Conservation (phyloP, 2,113 vertebrate genomes). For the Cheirogaleus medius region DNA sequence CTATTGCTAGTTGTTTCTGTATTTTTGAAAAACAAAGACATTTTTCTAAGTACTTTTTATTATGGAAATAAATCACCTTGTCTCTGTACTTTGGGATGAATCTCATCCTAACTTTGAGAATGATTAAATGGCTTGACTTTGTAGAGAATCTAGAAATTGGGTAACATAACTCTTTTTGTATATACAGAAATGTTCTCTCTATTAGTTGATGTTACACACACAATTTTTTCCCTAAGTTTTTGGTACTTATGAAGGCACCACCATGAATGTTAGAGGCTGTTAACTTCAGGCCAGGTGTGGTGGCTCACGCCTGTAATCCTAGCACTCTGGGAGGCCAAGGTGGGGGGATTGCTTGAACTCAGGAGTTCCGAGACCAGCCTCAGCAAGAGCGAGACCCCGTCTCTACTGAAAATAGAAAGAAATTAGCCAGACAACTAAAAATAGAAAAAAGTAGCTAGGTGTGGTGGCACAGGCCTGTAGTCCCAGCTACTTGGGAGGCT, state of each 20-base stretch:
- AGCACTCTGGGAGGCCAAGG: too few species aligned
- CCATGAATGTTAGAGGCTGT: background rate
- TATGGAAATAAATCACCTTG: constrained; percentile 52
- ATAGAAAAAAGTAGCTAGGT: too few species aligned
- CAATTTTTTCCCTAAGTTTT: background rate
- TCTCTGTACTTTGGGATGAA: background rate
- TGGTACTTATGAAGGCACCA: accelerated
- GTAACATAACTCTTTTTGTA: background rate
- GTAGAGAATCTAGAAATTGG: background rate
- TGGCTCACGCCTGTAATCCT: too few species aligned
- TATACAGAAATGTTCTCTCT: background rate
- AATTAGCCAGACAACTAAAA: too few species aligned
- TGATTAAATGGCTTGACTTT: background rate
- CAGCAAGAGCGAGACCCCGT: too few species aligned
- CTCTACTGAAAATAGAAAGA: too few species aligned
- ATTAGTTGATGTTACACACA: background rate
- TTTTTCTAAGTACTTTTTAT: constrained; percentile 73
- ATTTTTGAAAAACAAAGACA: constrained; percentile 75
- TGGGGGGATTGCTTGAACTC: too few species aligned
- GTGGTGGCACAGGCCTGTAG: too few species aligned
- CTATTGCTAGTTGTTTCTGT: constrained; percentile 74
- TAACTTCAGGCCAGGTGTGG: background rate
- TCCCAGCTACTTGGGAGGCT: too few species aligned
- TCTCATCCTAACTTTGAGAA: background rate
- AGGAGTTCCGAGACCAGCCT: too few species aligned